Evolutionary conservation across 1,140 invertebrate species (phyloP), one percentile per base, ranked within the genome.

Genomic region (Carposina sasakii): DNA sequence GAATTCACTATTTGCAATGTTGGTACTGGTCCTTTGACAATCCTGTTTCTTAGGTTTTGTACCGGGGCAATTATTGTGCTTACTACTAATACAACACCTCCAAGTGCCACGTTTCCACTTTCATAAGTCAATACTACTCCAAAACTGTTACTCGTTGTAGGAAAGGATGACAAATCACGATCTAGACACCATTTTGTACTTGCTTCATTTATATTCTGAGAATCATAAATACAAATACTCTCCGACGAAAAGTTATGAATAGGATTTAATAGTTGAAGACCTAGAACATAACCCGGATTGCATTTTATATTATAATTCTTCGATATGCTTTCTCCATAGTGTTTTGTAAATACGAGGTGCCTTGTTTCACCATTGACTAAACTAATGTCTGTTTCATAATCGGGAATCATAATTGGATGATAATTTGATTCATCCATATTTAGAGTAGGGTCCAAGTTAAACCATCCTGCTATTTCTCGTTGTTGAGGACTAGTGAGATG

Each of bases 381-480:
- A 34, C 90, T 88, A 31, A 92, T 89, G 54, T 91, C 88, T 0
- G 82, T 82, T 54, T 85, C 83, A 36, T 87, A 83, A 23, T 81
- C 64, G 9, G 93, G 93, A 54, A 95, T 81, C 10, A 88, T 76
- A 24, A 92, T 90, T 0, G 93, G 92, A 67, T 88, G 87, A 56
- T 93, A 94, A 63, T 87, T 87, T 26, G 88, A 76, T 67, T 91
- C 89, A 58, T 91, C 90, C 40, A 90, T 79, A 48, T 91, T 90
- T 21, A 88, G 87, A 51, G 90, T 89, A 0, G 86, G 73, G 9
- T 89, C 85, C 45, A 91, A 90, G 57, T 90, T 89, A 60, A 97
- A 94, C 97, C 97, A 98, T 1, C 96, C 95, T 6, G 95, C 91
- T 40, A 98, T 88, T 87, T 98, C 96, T 77, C 94, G 88, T 75